Base-by-base conservation (phyloP, 1,140 invertebrate genomes). In the Tetragnatha versicolor region DNA sequence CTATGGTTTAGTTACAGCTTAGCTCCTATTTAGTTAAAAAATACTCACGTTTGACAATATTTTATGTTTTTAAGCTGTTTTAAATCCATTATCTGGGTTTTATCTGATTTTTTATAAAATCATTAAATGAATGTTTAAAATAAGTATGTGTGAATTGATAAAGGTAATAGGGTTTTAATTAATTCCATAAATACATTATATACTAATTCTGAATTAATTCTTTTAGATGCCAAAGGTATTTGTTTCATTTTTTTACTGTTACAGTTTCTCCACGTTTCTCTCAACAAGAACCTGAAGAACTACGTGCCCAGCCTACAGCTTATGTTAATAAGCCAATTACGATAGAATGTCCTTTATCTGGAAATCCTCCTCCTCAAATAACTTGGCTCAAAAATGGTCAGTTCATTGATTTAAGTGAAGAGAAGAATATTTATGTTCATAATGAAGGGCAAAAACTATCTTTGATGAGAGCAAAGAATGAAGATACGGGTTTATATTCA, bases 331-430 rank as follows among this genome's bases (percentile, higher is more conserved):
- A 75, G 68, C 79, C 79, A 20, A 89, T 92, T 5, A 92, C 91
- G 0, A 85, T 94, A 82, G 88, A 89, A 39, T 94, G 93, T 83
- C 87, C 87, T 45, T 89, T 93, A 12, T 87, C 87, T 63, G 92
- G 92, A 0, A 95, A 98, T 88, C 94, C 95, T 9, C 90, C 93
- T 20, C 90, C 98, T 86, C 93, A 94, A 84, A 94, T 98, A 22
- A 95, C 97, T 87, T 98, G 96, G 95, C 95, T 94, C 85, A 93
- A 96, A 81, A 95, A 98, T 84, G 94, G 93, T 5, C 89, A 93
- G 83, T 93, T 93, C 33, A 55, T 75, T 27, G 42, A 72, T n/a
- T 29, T 42, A 9, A 31, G 33, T 51, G 47, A 61, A n/a, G 70
- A 75, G 25, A 17, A 12, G 29, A 70, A 79, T 79, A 29, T 80